A percentile compares a stretch with the other conserved stretches of the same genome.
Evolutionary conservation across 2,888 invertebrate genomes (phyloP).

Genomic region (Pristionchus mayeri): DNA sequence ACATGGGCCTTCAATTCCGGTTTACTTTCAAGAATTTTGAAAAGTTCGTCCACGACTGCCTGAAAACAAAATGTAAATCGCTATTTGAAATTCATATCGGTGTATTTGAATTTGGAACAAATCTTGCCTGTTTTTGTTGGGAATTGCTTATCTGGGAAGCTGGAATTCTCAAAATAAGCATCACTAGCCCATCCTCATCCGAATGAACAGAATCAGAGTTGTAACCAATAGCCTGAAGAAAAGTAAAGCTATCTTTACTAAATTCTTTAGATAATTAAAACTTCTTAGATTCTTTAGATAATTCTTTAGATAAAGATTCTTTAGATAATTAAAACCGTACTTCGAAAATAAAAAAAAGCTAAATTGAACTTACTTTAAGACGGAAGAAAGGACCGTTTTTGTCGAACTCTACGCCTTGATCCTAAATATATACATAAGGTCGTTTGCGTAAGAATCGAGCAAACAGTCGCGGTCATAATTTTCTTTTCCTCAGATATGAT

Average conservation of each 20-base stretch:
- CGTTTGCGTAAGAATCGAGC: no score
- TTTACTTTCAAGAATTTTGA: constrained; percentile 69
- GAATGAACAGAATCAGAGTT: constrained; percentile 88
- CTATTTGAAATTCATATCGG: no score
- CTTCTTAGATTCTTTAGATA: no score
- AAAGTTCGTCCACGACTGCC: constrained; percentile 77
- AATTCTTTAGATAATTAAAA: no score
- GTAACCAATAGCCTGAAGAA: constrained; percentile 86
- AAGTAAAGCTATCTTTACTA: no score
- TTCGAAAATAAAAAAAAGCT: neutral
- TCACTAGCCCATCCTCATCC: constrained; percentile 92
- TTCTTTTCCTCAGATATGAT: no score
- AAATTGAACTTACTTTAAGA: constrained; percentile 82
- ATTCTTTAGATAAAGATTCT: no score
- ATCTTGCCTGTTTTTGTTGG: constrained; percentile 81
- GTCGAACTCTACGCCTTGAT: constrained; percentile 59
- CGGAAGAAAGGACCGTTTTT: constrained; percentile 87
- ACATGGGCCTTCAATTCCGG: constrained; percentile 60
- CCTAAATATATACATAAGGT: constrained; percentile 3
- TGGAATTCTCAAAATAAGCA: constrained; percentile 87
- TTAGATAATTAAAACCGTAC: no score
- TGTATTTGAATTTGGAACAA: neutral
- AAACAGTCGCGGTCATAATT: no score
- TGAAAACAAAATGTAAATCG: no score
- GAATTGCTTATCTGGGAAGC: constrained; percentile 82